Conservation (phyloP, 2,113 vertebrate species). For the Collichthys lucidus region DNA sequence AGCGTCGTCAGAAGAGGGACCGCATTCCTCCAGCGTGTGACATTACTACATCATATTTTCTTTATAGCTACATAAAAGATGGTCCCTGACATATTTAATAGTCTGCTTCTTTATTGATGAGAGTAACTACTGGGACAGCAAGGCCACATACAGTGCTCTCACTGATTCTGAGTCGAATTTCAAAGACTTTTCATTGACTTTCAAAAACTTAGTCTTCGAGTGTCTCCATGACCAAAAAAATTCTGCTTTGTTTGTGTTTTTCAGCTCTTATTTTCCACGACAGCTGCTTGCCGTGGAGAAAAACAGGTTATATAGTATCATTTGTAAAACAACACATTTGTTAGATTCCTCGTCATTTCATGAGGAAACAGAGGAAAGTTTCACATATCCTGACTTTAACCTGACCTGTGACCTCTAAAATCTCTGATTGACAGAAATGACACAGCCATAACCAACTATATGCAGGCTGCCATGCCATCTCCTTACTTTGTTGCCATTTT, state of each 20-base stretch:
- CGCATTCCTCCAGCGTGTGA: constrained; percentile 26
- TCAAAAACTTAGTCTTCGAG: constrained; percentile 44
- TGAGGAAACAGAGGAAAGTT: background rate
- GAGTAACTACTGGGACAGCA: constrained; percentile 4
- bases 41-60: constrained; percentile 42
- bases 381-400: background rate
- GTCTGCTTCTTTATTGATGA: constrained; percentile 46
- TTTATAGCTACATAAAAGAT: constrained; percentile 52
- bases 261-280: constrained; percentile 26
- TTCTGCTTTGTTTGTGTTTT: constrained; percentile 32
- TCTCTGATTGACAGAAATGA: background rate
- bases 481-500: background rate
- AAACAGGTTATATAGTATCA: constrained; percentile 11
- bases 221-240: constrained; percentile 33
- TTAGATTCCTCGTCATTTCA: background rate
- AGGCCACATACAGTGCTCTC: constrained; percentile 17
- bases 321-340: background rate
- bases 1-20: background rate
- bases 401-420: background rate
- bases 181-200: constrained; percentile 54
- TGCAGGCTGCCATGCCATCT: background rate
- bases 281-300: background rate
- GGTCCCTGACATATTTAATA: constrained; percentile 54
- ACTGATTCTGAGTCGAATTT: background rate
- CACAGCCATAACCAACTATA: background rate